Percentiles rank a stretch among this genome's conserved stretches.
These are phyloP conservation scores for Nemurella pictetii DNA, from an alignment of 2,888 invertebrate genomes.

Conservation along the genomic window DNA sequence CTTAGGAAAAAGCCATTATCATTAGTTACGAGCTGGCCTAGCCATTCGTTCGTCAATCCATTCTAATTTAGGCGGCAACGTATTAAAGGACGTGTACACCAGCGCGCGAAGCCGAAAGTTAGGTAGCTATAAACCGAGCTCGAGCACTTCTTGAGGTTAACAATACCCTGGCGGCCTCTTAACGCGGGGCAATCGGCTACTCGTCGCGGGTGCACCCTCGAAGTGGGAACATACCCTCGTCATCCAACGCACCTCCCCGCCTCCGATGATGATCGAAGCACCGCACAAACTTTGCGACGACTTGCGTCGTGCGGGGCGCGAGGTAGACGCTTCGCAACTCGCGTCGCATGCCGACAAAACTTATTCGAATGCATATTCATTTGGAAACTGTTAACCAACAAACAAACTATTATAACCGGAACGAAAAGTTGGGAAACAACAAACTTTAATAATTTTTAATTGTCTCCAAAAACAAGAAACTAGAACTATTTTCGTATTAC, in stretches of 20 bases:
- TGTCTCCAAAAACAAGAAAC: no score
- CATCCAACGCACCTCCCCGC: no score
- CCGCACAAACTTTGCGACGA: no score
- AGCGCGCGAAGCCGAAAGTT: not conserved
- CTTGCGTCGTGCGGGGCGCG: no score
- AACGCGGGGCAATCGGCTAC: not conserved
- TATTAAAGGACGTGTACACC: not conserved
- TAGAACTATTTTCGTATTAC: no score
- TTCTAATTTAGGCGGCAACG: not conserved
- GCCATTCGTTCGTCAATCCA: not conserved
- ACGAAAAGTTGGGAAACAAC: no score
- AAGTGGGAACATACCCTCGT: not conserved
- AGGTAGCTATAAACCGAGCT: not conserved
- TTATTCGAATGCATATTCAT: slow-evolving; percentile 5
- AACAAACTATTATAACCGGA: no score
- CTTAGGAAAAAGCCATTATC: not conserved
- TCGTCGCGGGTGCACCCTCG: not conserved
- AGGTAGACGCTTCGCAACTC: no score
- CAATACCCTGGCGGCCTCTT: slow-evolving; percentile 11
- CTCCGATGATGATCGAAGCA: no score
- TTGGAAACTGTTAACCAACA: not conserved
- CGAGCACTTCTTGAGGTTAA: not conserved
- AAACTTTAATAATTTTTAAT: no score
- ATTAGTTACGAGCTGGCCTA: not conserved
- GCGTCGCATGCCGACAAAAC: not conserved